Evolutionary conservation across 2,797 vertebrate species (phyloP).

Genomic region (Rhadinocentrus ornatus): DNA sequence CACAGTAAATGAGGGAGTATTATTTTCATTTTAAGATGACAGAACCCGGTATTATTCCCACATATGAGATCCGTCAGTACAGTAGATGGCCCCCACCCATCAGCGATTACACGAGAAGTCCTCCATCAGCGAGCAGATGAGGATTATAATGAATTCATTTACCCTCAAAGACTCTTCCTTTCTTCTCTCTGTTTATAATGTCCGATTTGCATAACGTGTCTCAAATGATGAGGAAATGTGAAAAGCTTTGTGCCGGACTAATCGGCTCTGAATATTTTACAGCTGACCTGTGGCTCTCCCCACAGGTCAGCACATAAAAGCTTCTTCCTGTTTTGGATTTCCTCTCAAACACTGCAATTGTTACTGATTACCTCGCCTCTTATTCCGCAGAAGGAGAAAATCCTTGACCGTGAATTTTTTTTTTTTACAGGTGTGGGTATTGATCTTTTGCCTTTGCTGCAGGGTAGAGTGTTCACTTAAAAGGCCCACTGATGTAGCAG

Average conservation of each 20-base stretch:
- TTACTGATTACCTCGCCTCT: slow-evolving; percentile 44
- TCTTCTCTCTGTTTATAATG: slow-evolving; percentile 45
- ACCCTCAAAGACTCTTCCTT: slow-evolving; percentile 55
- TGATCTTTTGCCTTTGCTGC: slow-evolving; percentile 76
- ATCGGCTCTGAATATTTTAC: slow-evolving; percentile 57
- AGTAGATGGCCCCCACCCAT: slow-evolving; percentile 36
- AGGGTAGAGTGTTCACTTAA: slow-evolving; percentile 72
- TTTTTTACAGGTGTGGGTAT: slow-evolving; percentile 68
- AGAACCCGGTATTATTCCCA: slow-evolving; percentile 48
- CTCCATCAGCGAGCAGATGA: slow-evolving; percentile 63
- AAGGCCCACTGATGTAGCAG: slow-evolving; percentile 65
- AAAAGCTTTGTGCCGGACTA: slow-evolving; percentile 38
- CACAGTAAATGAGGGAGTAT: slow-evolving; percentile 43
- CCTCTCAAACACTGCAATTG: slow-evolving; percentile 17
- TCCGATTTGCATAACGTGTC: slow-evolving; percentile 53
- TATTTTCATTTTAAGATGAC: slow-evolving; percentile 53
- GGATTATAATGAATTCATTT: slow-evolving; percentile 67
- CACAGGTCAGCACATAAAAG: slow-evolving; percentile 51
- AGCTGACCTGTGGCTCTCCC: slow-evolving; percentile 60
- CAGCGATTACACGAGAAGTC: slow-evolving; percentile 58
- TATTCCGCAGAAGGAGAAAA: slow-evolving; percentile 51
- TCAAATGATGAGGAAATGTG: slow-evolving; percentile 33
- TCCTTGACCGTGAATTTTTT: slow-evolving; percentile 55
- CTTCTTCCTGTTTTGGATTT: slow-evolving; percentile 64
- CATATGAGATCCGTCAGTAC: slow-evolving; percentile 29